Evolutionary conservation across 2,888 invertebrate genomes (phyloP), one percentile per base, ranked within the genome.

Genomic region (Noctua comes): DNA sequence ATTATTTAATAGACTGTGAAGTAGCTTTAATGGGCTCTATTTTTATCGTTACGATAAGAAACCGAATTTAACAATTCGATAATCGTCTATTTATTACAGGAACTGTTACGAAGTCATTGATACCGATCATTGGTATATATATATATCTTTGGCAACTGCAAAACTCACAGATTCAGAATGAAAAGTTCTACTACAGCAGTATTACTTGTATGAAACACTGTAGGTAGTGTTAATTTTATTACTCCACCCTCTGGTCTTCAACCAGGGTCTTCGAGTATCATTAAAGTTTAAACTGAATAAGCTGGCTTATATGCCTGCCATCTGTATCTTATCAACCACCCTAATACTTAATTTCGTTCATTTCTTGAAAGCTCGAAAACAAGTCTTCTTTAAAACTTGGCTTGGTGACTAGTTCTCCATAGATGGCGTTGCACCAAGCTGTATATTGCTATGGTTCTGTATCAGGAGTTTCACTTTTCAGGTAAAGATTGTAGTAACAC

Each of bases 371-470:
- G 36, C 24, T 31, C 16, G 4, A 13, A 62, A n/a, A 31, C n/a
- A 18, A 2, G 16, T 18, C 24, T 48, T 31, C 40, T 40, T 36
- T 18, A 11, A 18, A 40, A 27, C 7, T 13, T 18, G 24, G 3
- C 31, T 48, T 18, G 7, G 2, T 40, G 48, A 18, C 16, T n/a
- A 40, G 11, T 72, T 11, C 13, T n/a, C 16, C 16, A 65, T n/a
- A 81, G 73, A 79, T 80, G 46, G 64, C 79, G 36, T 3, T 72
- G 46, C 65, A 10, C 24, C 3, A 36, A 5, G 24, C 27, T 36
- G 21, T 54, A 16, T 6, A n/a, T n/a, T 57, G 54, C 5, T 46
- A 18, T 16, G 10, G 11, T 54, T 11, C 18, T 46, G 62, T 36
- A 4, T 18, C n/a, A 46, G 31, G 51, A n/a, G 16, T 40, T 21